Evolutionary conservation across 2,888 invertebrate genomes (phyloP).

Genomic region (Ditula angustiorana): DNA sequence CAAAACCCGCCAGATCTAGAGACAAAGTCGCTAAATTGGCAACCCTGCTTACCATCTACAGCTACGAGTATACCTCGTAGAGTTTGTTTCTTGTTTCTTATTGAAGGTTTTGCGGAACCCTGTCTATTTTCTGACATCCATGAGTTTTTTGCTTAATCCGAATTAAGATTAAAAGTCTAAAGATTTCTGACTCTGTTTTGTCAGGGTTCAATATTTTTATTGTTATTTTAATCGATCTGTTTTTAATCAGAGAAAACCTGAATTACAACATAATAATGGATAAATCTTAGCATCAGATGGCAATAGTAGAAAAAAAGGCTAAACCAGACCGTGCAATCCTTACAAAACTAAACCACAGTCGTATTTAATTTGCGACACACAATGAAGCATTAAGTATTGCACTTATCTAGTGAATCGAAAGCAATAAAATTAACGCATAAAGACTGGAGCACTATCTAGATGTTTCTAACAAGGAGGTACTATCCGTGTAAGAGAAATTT

Average conservation of each 20-base stretch:
- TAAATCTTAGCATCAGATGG: neutral
- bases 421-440: slow-evolving; percentile 32
- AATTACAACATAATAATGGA: neutral
- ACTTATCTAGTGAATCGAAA: slow-evolving; percentile 22
- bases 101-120: no score
- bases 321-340: neutral
- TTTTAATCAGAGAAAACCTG: neutral
- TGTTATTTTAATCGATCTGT: neutral
- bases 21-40: no score
- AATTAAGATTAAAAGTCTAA: no score
- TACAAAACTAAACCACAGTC: neutral
- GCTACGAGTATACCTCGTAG: no score
- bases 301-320: neutral
- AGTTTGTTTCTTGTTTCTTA: no score
- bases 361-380: slow-evolving; percentile 2
- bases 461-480: slow-evolving; percentile 35
- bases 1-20: no score
- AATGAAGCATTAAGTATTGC: slow-evolving; percentile 20
- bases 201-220: no score
- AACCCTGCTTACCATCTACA: no score
- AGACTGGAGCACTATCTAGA: slow-evolving; percentile 28
- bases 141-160: no score
- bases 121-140: no score
- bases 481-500: slow-evolving; percentile 30
- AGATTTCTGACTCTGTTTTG: no score